phyloP scores from a whole-genome alignment of 2,888 invertebrate genomes.

The Drosophila heteroneura region DNA sequence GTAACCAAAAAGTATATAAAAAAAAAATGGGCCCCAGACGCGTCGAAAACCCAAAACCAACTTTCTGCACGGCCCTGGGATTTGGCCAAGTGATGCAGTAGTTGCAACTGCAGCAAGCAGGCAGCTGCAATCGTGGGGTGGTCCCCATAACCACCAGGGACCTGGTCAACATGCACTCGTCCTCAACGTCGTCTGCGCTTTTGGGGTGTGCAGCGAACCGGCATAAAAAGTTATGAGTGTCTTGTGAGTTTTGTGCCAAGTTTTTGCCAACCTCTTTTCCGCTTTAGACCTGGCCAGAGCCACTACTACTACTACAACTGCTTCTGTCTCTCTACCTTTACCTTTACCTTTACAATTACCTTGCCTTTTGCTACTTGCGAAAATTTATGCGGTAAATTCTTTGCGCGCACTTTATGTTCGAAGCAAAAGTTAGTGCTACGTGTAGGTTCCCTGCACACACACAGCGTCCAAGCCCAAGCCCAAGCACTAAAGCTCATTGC shows the following conservation, averaged over 20 bases:
- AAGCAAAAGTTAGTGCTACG: constrained; percentile 81
- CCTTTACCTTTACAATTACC: constrained; percentile 40
- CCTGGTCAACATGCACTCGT: constrained; percentile 46
- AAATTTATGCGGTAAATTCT: constrained; percentile 81
- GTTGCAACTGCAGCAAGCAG: constrained; percentile 30
- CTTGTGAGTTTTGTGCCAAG: constrained; percentile 82
- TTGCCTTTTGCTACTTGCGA: constrained; percentile 75
- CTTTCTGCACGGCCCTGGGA: constrained; percentile 59
- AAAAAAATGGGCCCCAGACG: constrained; percentile 36
- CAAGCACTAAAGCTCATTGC: constrained; percentile 31
- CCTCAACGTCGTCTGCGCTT: constrained; percentile 32
- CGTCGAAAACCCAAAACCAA: constrained; percentile 45
- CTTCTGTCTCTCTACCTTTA: background rate
- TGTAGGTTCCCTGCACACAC: constrained; percentile 51
- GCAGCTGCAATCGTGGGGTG: constrained; percentile 73
- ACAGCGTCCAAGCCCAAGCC: constrained; percentile 4
- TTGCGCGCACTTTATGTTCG: constrained; percentile 81
- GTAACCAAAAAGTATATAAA: constrained; percentile 31
- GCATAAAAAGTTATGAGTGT: constrained; percentile 81
- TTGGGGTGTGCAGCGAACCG: constrained; percentile 75
- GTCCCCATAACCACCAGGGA: constrained; percentile 42
- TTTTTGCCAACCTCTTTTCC: constrained; percentile 23
- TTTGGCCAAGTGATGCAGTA: constrained; percentile 68
- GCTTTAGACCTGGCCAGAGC: constrained; percentile 21
- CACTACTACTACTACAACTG: constrained; percentile 40